Base-by-base conservation (phyloP, 2,797 vertebrate species). In the Acanthurus leucopareius region DNA sequence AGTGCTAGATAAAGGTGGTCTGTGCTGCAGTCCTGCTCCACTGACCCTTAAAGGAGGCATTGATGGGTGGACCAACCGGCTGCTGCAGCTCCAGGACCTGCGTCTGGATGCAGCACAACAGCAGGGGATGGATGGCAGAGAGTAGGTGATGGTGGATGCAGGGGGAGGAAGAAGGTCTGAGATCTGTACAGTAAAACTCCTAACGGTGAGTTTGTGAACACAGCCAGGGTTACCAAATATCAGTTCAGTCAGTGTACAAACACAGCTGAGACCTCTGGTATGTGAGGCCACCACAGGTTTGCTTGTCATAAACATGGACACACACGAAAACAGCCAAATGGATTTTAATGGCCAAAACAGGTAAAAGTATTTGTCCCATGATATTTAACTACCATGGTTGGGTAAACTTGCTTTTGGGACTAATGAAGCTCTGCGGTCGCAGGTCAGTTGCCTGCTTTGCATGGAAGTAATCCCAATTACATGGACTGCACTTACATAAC, bases 31-130 rank as follows among this genome's bases (percentile, higher is more conserved):
- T 75, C 72, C 85, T 84, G 89, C 90, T 90, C 87, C 85, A 71
- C 86, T 91, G 91, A 92, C 90, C 83, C 84, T 93, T 93, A 93
- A 95, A 95, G 93, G 88, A 88, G 80, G 86, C 94, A 95, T 96
- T 95, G 94, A 95, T 94, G 88, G 86, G 80, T 74, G 69, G 68
- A 84, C 76, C 57, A 49, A 62, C 48, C 45, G 74, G 73, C 81
- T 69, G 78, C 77, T 49, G 83, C 77, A 74, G 72, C 65, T 77
- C 59, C 68, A 69, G 62, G 73, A 51, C 69, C 67, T 70, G 70
- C 65, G 15, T 77, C 77, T 22, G 63, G 60, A 69, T 72, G 72
- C 81, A 73, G 72, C 52, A 52, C 64, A 49, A 67, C 32, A 10
- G 70, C 57, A 16, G 60, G 53, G 76, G 85, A 80, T 66, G 62